A percentile compares a stretch with the other conserved stretches of the same genome.
phyloP scores from a whole-genome alignment of 2,888 invertebrate genomes.

The Pristionchus entomophagus region DNA sequence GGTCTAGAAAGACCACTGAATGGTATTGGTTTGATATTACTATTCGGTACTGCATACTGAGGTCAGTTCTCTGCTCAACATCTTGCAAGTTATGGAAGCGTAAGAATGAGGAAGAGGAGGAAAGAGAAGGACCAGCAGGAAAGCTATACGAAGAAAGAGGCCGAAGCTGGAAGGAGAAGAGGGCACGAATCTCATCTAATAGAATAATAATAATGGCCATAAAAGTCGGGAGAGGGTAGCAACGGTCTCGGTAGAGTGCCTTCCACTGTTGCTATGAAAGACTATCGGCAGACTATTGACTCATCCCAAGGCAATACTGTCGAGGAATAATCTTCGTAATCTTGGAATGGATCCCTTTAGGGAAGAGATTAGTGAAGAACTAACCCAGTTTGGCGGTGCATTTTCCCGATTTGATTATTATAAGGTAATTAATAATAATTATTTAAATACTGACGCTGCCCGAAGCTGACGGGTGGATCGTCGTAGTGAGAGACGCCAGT shows the following conservation, averaged over 20 bases:
- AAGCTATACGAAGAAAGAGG: constrained; percentile 14
- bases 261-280: neutral
- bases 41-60: too few relatives aligned
- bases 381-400: neutral
- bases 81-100: constrained; percentile 16
- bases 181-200: neutral
- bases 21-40: too few relatives aligned
- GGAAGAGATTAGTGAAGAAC: too few relatives aligned
- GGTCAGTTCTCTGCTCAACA: neutral
- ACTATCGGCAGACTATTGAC: neutral
- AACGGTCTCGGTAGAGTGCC: neutral
- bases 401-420: neutral
- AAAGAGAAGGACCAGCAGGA: neutral
- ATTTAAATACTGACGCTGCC: constrained; percentile 2
- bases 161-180: neutral
- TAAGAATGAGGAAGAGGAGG: neutral
- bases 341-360: too few relatives aligned
- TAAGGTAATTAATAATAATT: neutral
- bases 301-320: neutral
- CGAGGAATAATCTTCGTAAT: too few relatives aligned
- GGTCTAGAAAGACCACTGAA: too few relatives aligned
- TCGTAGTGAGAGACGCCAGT: constrained; percentile 33
- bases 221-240: neutral
- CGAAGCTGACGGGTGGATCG: constrained; percentile 26
- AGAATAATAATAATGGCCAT: constrained; percentile 31